These are phyloP conservation scores for Cassiopea andromeda DNA, from an alignment of 30 jellyfish, hydroid and myxozoan species.

Conservation along the genomic window DNA sequence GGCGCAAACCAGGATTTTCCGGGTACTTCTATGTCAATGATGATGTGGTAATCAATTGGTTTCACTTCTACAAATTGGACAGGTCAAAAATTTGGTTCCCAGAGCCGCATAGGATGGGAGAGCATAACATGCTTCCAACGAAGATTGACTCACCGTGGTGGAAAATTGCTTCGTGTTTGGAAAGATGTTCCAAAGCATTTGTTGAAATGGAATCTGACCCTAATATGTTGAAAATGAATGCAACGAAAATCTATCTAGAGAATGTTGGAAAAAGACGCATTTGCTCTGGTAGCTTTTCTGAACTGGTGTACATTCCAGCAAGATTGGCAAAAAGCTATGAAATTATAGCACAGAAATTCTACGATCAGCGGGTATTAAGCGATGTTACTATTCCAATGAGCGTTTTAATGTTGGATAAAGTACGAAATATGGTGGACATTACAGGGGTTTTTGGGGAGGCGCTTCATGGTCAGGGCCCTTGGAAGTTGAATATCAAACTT, in stretches of 20 bases:
- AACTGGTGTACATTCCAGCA: constrained; percentile 65
- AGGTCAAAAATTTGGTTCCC: constrained; percentile 57
- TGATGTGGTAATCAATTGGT: constrained; percentile 77
- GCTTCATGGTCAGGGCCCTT: constrained; percentile 43
- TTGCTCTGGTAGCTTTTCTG: constrained; percentile 65
- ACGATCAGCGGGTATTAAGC: constrained; percentile 37
- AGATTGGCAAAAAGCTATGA: constrained; percentile 28
- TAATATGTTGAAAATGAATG: background rate
- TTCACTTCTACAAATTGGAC: constrained; percentile 60
- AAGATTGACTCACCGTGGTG: constrained; percentile 32
- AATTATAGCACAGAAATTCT: constrained; percentile 32
- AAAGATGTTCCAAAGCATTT: constrained; percentile 34
- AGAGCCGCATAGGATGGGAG: background rate
- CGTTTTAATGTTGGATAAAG: constrained; percentile 23
- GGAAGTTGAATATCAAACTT: constrained; percentile 2
- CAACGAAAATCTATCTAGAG: constrained; percentile 2
- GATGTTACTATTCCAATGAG: constrained; percentile 77
- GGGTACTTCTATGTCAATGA: constrained; percentile 76
- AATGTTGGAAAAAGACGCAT: constrained; percentile 16
- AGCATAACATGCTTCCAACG: background rate
- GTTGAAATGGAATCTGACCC: constrained; percentile 15
- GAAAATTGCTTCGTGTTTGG: constrained; percentile 28
- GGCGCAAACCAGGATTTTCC: constrained; percentile 51
- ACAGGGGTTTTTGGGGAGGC: constrained; percentile 51
- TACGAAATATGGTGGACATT: constrained; percentile 10